Base-by-base conservation (phyloP, 2,888 invertebrate species). In the Xestia sexstrigata region DNA sequence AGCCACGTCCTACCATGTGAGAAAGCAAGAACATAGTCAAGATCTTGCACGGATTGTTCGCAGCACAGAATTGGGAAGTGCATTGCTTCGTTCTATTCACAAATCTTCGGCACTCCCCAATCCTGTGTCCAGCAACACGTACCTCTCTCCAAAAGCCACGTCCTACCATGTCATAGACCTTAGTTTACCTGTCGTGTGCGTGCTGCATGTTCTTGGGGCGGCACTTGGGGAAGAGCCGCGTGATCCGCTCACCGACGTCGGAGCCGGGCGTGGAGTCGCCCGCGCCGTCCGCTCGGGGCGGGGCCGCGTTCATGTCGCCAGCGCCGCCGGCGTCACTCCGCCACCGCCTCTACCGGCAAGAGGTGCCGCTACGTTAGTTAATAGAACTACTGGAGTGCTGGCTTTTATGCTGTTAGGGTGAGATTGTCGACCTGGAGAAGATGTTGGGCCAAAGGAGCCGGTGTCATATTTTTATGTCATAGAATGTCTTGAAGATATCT, bases 201-300 rank as follows among this genome's bases (percentile, higher is more conserved):
- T 95, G 96, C 94, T 95, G 95, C 95, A 95, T 95, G 94, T 97
- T 97, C 93, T 96, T 96, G 91, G 98, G 98, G 91, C 98, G 97
- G 97, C 98, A 98, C 98, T 98, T 98, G 91, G 98, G 98, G 97
- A 98, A 98, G 92, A 98, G 97, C 94, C 98, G 97, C 93, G 98
- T 98, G 96, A 98, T 98, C 96, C 98, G 98, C 97, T 98, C 98
- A 96, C 97, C 95, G 91, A 95, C 96, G 97, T 97, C 93, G 95
- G 97, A 93, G 95, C 96, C 93, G 95, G 95, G 94, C 97, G 96
- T 93, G 91, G 96, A 94, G 94, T 95, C 96, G 95, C 95, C 96
- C 92, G 95, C 95, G 93, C 93, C 95, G 94, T 95, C 95, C 93
- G 94, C 89, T 93, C 95, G 95, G 91, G 94, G 94, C 93, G 93